These are phyloP conservation scores for Linyphia triangularis DNA, from an alignment of 2,888 invertebrate species.

Conservation along the genomic window DNA sequence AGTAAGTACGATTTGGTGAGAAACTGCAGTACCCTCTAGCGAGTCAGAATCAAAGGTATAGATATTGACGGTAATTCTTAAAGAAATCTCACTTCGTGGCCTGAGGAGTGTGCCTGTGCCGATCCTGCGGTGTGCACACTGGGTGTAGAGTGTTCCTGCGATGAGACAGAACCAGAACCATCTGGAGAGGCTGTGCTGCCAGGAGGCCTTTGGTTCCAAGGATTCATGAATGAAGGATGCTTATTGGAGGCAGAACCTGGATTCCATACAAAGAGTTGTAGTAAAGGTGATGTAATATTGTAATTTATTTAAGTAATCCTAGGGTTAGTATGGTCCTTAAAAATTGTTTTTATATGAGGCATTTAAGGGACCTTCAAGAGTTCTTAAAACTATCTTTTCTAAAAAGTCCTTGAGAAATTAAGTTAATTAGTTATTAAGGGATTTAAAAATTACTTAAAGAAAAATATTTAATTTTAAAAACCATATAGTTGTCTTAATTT, in stretches of 20 bases:
- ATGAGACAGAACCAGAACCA: slow-evolving; percentile 75
- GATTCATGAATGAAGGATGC: slow-evolving; percentile 73
- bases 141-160: slow-evolving; percentile 75
- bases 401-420: too few species aligned
- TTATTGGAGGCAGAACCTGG: slow-evolving; percentile 66
- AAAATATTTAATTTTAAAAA: too few species aligned
- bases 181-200: slow-evolving; percentile 70
- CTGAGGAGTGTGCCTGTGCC: slow-evolving; percentile 72
- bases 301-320: too few species aligned
- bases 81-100: slow-evolving; percentile 71
- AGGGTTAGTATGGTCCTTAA: too few species aligned
- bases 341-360: neutral
- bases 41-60: too few species aligned
- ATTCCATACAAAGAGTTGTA: neutral
- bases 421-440: too few species aligned
- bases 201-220: slow-evolving; percentile 67
- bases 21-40: too few species aligned
- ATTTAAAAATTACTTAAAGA: too few species aligned
- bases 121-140: slow-evolving; percentile 73
- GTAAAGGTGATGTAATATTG: too few species aligned
- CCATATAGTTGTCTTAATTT: too few species aligned
- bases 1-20: too few species aligned
- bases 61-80: too few species aligned
- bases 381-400: neutral
- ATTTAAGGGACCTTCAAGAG: neutral